Evolutionary conservation across 2,113 vertebrate genomes (phyloP).

Genomic region (Oreochromis aureus): DNA sequence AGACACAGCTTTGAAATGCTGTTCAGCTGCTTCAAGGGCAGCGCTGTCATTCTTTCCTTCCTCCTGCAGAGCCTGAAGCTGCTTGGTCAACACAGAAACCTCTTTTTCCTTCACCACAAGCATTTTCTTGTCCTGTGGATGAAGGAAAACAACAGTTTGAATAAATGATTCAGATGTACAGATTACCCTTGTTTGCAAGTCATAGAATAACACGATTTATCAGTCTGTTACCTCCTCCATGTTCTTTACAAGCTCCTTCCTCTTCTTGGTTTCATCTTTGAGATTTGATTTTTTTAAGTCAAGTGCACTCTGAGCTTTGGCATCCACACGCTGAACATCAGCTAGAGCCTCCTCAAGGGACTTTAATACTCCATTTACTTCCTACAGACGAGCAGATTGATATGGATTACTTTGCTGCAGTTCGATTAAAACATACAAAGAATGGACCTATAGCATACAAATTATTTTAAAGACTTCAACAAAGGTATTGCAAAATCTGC

Average conservation of each 20-base stretch:
- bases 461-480: neutral
- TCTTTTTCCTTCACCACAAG: constrained; percentile 83
- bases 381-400: constrained; percentile 60
- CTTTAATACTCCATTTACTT: constrained; percentile 72
- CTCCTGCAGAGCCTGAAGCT: constrained; percentile 74
- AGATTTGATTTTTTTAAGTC: constrained; percentile 89
- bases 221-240: constrained; percentile 78
- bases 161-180: neutral
- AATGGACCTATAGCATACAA: neutral
- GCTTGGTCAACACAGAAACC: constrained; percentile 71
- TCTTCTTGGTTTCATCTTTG: constrained; percentile 80
- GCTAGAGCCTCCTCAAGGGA: constrained; percentile 78
- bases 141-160: neutral
- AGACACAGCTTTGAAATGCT: constrained; percentile 87
- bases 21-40: constrained; percentile 78
- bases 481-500: neutral
- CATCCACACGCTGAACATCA: constrained; percentile 78
- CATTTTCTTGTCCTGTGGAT: constrained; percentile 81
- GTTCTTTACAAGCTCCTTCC: constrained; percentile 77
- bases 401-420: neutral
- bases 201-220: neutral
- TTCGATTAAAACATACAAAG: neutral
- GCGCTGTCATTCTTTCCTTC: constrained; percentile 71
- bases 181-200: neutral
- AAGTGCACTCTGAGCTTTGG: constrained; percentile 83